A percentile compares a stretch with the other conserved stretches of the same genome.
Evolutionary conservation across 2,113 vertebrate genomes (phyloP).

Genomic region (Grammomys surdaster): DNA sequence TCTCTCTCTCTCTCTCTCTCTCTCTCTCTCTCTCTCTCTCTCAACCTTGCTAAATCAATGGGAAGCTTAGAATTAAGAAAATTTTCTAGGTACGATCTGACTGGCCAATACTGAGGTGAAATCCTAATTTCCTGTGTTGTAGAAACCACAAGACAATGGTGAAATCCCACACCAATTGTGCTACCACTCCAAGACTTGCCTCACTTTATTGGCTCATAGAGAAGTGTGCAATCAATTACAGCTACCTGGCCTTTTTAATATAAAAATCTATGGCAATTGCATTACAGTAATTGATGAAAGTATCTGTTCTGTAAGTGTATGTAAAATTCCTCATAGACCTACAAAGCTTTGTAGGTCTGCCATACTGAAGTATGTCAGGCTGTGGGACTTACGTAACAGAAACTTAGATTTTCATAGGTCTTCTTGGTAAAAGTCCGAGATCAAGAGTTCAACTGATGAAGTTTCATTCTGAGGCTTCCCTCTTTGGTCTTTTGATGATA

Average conservation of each 20-base stretch:
- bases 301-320: background rate
- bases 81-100: background rate
- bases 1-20: background rate
- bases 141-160: slow-evolving; percentile 33
- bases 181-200: slow-evolving; percentile 41
- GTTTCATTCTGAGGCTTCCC: background rate
- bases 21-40: rapidly evolving
- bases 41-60: background rate
- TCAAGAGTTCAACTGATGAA: background rate
- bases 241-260: slow-evolving; percentile 31
- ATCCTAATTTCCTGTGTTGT: slow-evolving; percentile 29
- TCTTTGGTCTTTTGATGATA: background rate
- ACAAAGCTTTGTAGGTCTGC: background rate
- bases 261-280: background rate
- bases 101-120: background rate
- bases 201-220: slow-evolving; percentile 58
- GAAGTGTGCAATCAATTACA: slow-evolving; percentile 49
- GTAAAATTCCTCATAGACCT: background rate
- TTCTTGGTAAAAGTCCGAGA: background rate
- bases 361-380: background rate
- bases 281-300: background rate
- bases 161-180: slow-evolving; percentile 47
- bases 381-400: background rate
- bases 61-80: slow-evolving; percentile 32
- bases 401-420: background rate